Conservation (phyloP, 2,113 vertebrate genomes). For the Tor tambroides region DNA sequence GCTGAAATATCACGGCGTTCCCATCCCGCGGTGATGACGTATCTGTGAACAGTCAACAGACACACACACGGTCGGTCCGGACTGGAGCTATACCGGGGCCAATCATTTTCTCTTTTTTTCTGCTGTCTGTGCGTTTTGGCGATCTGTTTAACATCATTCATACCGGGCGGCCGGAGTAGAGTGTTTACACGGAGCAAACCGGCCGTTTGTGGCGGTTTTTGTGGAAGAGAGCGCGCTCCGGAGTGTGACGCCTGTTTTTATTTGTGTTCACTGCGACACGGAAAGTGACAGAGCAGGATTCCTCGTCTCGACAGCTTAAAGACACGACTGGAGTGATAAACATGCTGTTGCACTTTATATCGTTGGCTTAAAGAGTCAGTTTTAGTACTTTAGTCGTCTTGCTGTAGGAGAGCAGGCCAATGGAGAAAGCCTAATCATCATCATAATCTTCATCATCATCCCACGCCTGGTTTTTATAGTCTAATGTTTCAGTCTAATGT, state of each 20-base stretch:
- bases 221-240: slow-evolving; percentile 63
- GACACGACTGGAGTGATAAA: neutral
- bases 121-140: neutral
- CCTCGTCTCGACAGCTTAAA: neutral
- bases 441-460: neutral
- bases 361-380: neutral
- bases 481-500: neutral
- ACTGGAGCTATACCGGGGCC: slow-evolving; percentile 4
- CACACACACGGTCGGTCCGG: slow-evolving; percentile 66
- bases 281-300: slow-evolving; percentile 32
- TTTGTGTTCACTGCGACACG: slow-evolving; percentile 59
- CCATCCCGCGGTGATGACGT: slow-evolving; percentile 63
- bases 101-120: neutral
- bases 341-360: neutral
- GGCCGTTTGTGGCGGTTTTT: neutral
- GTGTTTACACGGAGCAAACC: neutral
- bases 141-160: neutral
- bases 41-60: slow-evolving; percentile 77
- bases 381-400: slow-evolving; percentile 14
- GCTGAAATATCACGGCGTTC: neutral
- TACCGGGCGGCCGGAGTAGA: neutral
- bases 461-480: neutral
- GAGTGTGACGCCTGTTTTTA: slow-evolving; percentile 78
- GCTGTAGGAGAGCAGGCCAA: slow-evolving; percentile 2
- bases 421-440: neutral